Base-by-base conservation (phyloP, 1,140 invertebrate genomes). In the Drosophila arawakana region DNA sequence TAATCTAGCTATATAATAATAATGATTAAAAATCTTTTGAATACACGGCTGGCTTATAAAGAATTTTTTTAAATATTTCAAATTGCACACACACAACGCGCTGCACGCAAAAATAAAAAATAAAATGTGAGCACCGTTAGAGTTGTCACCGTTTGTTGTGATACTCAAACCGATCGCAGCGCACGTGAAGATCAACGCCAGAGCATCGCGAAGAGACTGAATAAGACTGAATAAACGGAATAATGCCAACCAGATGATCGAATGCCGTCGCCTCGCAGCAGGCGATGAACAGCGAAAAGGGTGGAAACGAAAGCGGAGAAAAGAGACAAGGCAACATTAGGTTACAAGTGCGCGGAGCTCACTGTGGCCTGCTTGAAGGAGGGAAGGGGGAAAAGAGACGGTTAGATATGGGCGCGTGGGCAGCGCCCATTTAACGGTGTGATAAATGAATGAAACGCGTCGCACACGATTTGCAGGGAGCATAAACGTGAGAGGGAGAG, bases 151-250 rank as follows among this genome's bases (percentile, higher is more conserved):
- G n/a, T 11, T 43, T 11, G 41, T 43, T n/a, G 41, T 43, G 41
- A 11, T n/a, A 13, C 54, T 55, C 59, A 35, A 35, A 55, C 41
- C 35, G 71, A 46, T 34, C 59, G 54, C 59, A 71, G 60, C 73
- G 68, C 81, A 84, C 77, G 71, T 75, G 73, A 86, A 86, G 83
- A 86, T 86, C 83, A 86, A 76, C 84, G 83, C 43, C 70, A 89
- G 83, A 86, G 83, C 84, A 86, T 80, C 80, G 83, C 83, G 84
- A 88, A 73, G 73, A 88, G 83, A 88, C 83, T 88, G 80, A 86
- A 78, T 65, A 41, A 44, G 15, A 86, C 83, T 86, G 80, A 86
- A 80, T 63, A 41, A 34, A 46, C 41, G n/a, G 41, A 43, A 43
- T 43, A 35, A 43, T 43, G 49, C 55, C 37, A 54, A 71, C 1